These are phyloP conservation scores for Coregonus sp. DNA, from an alignment of 2,797 vertebrate species.

Conservation along the genomic window DNA sequence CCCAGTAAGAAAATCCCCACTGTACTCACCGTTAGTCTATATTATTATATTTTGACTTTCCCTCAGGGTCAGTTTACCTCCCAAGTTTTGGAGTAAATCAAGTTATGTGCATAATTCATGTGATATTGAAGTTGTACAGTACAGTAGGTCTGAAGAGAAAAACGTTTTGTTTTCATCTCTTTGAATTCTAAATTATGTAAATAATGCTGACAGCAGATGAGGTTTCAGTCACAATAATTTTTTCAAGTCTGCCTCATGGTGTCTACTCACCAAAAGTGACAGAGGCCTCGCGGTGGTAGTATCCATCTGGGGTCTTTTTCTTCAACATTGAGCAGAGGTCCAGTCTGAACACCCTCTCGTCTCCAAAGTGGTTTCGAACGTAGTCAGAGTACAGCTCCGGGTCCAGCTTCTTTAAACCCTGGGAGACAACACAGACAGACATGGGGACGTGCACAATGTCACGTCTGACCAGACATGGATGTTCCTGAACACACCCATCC, in stretches of 20 bases:
- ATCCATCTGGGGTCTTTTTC: conserved; percentile 84
- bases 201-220: background rate
- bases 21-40: conserved; percentile 27
- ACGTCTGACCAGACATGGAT: background rate
- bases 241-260: background rate
- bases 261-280: conserved; percentile 77
- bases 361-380: conserved; percentile 82
- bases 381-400: conserved; percentile 82
- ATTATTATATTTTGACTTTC: conserved; percentile 6
- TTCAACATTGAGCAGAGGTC: conserved; percentile 98
- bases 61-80: background rate
- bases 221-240: background rate
- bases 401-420: conserved; percentile 92
- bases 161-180: background rate
- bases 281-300: conserved; percentile 83
- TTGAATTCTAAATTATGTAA: background rate
- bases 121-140: background rate
- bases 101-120: background rate
- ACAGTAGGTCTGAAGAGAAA: background rate
- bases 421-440: conserved; percentile 31
- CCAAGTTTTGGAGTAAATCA: background rate
- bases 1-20: background rate
- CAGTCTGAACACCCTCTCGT: conserved; percentile 82
- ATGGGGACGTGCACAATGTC: background rate
- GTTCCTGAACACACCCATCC: conserved; percentile 7